phyloP scores from a whole-genome alignment of 2,113 vertebrate species.

The Speoplatyrhinus poulsoni region DNA sequence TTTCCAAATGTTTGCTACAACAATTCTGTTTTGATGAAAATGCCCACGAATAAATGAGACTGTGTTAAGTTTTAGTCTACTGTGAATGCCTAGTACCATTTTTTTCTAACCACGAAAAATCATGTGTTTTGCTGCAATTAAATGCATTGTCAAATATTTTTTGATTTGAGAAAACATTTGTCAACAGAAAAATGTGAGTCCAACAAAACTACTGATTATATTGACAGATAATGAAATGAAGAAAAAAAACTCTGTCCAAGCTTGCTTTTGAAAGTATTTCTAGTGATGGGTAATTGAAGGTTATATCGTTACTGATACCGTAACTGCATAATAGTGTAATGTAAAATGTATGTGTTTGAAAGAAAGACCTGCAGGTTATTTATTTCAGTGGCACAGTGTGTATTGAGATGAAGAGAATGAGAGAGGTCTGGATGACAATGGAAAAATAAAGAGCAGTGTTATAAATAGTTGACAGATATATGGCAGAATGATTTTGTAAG shows the following conservation, averaged over 20 bases:
- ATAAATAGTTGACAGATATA: conserved; percentile 29
- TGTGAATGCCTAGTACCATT: conserved; percentile 46
- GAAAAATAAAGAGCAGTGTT: conserved; percentile 47
- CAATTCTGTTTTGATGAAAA: conserved; percentile 14
- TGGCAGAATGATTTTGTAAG: conserved; percentile 52
- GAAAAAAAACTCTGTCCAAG: conserved; percentile 18
- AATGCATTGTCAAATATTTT: conserved; percentile 38
- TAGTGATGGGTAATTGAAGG: conserved; percentile 11
- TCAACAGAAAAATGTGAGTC: conserved; percentile 8
- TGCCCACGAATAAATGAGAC: neutral
- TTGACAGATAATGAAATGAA: conserved; percentile 1
- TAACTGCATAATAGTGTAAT: conserved; percentile 35
- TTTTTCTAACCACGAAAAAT: conserved; percentile 32
- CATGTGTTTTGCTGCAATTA: conserved; percentile 13
- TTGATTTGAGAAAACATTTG: conserved; percentile 36
- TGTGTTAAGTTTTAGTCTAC: conserved; percentile 37
- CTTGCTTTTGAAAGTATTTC: conserved; percentile 40
- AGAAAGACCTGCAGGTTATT: conserved; percentile 1
- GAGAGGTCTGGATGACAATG: conserved; percentile 34
- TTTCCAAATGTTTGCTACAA: neutral
- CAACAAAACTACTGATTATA: conserved; percentile 26
- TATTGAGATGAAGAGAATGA: neutral
- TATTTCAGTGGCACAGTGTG: conserved; percentile 7
- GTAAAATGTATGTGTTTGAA: conserved; percentile 21
- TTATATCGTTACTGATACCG: conserved; percentile 50